Evolutionary conservation across 2,113 vertebrate species (phyloP), one percentile per base, ranked within the genome.

Genomic region (Dendropsophus ebraccatus): DNA sequence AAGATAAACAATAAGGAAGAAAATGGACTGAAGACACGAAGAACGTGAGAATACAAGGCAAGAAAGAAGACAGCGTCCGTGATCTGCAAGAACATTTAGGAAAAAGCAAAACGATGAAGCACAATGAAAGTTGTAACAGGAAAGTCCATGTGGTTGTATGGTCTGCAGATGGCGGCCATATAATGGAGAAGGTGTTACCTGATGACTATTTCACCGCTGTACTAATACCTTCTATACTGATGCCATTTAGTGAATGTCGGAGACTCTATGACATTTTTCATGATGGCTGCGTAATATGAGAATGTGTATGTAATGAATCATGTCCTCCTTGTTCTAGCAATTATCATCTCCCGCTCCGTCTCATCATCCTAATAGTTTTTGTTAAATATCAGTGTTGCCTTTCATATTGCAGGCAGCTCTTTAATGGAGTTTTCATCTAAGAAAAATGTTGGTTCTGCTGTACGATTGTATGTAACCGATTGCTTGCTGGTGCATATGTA

Each of bases 1-100:
- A 58, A 14, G 19, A 62, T 45, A 35, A 60, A 58, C 69, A 75
- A 28, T 47, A 30, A 69, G 25, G 28, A 76, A 75, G 73, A 75
- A 76, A 11, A 8, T 28, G 19, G 45, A 75, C 23, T 30, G 4
- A 75, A 75, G 73, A 17, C 47, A 50, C 28, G 25, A 76, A 76
- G 47, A 76, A 76, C 49, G 47, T 16, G 13, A 47, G 45, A 25
- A 19, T 49, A 74, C 7, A 25, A 70, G 25, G 14, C 11, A 25
- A 67, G 62, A 16, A 2, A 65, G n/a, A 35, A 17, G 65, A 69
- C 65, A 69, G 21, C 35, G 28, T 19, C 30, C 35, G 17, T 21
- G 17, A 30, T 49, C 8, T 65, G 12, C 21, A 23, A 0, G 12
- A 37, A 32, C 30, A 30, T 67, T 6, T 19, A 74, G 70, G 25